Evolutionary conservation across 2,113 vertebrate species (phyloP).

Genomic region (Crotalus horridus): DNA sequence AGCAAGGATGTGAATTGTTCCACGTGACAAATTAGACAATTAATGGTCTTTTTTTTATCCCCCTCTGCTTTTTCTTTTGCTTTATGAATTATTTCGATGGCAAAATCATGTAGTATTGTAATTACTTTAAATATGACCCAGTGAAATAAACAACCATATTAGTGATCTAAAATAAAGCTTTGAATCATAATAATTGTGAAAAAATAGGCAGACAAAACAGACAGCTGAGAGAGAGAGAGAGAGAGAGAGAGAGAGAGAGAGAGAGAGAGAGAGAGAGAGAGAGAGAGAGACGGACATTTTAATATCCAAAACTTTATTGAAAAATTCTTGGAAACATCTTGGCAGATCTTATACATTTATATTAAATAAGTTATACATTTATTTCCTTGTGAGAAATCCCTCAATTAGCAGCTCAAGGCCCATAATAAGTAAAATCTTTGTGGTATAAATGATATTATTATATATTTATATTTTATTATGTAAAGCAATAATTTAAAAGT

Average conservation of each 20-base stretch:
- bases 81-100: not conserved
- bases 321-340: not conserved
- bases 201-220: not conserved
- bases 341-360: not conserved
- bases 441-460: not conserved
- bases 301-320: not conserved
- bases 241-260: too few species aligned
- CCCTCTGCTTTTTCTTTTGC: not conserved
- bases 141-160: not conserved
- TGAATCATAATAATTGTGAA: not conserved
- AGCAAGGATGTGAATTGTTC: not conserved
- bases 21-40: not conserved
- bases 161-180: not conserved
- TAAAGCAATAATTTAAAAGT: not conserved
- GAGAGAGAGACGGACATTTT: not conserved
- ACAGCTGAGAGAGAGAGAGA: not conserved
- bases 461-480: not conserved
- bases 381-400: not conserved
- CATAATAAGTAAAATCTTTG: not conserved
- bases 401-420: not conserved
- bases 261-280: accelerated
- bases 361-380: not conserved
- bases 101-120: not conserved
- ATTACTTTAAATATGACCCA: not conserved
- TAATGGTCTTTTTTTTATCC: not conserved